phyloP scores from a whole-genome alignment of 2,113 vertebrate species.

The Rhagologus leucostigma region DNA sequence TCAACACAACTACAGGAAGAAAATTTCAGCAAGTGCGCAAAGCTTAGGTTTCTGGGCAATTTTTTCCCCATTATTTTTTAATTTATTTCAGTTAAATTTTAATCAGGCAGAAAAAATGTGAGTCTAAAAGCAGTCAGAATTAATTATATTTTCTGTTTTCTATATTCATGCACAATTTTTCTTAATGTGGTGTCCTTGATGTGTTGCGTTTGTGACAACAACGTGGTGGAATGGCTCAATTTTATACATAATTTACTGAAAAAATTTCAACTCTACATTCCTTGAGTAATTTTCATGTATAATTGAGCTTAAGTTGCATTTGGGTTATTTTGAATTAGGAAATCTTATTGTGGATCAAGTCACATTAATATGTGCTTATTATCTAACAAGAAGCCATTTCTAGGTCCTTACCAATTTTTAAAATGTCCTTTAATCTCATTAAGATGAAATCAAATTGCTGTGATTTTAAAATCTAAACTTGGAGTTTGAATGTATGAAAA shows the following conservation, averaged over 20 bases:
- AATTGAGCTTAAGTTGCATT: constrained; percentile 66
- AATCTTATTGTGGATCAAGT: not conserved
- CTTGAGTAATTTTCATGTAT: constrained; percentile 60
- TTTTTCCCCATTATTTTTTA: not conserved
- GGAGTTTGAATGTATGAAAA: not conserved
- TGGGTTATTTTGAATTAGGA: constrained; percentile 43
- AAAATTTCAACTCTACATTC: constrained; percentile 16
- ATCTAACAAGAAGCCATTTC: not conserved
- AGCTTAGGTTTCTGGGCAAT: not conserved
- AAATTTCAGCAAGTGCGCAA: not conserved
- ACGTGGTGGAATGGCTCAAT: not conserved
- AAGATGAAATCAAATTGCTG: not conserved
- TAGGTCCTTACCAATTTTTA: not conserved
- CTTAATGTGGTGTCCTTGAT: not conserved
- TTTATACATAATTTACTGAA: constrained; percentile 64
- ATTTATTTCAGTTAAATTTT: constrained; percentile 36
- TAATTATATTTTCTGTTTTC: not conserved
- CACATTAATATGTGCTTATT: constrained; percentile 18
- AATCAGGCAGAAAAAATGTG: not conserved
- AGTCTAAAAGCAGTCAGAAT: constrained; percentile 2
- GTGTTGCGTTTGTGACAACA: constrained; percentile 28
- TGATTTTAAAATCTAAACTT: not conserved
- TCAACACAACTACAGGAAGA: not conserved
- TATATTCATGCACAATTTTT: not conserved
- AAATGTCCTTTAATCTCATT: not conserved